Evolutionary conservation across 37 sponge, comb jelly and placozoan genomes (phyloP), one percentile per base, ranked within the genome.

Genomic region (Lycopodina hypogea): DNA sequence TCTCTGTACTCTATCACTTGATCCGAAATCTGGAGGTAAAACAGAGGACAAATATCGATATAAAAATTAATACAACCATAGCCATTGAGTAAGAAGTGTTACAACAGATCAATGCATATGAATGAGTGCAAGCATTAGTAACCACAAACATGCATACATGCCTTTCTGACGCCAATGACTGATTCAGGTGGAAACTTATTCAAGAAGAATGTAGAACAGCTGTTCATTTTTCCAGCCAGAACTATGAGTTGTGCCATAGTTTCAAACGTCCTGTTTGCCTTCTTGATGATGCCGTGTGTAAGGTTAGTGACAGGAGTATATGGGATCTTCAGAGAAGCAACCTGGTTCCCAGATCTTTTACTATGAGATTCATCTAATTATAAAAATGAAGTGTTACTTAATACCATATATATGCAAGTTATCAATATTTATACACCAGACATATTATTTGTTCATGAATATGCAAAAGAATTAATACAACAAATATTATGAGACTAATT

Each of bases 261-360:
- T 12, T 78, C 63, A 48, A 90, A 68, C 18, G 91, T 90, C 0
- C 82, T 60, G 80, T 86, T 86, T 0, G 91, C 91, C 34, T 57
- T 82, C 34, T 59, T 71, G 42, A 90, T 86, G 50, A 90, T 86
- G 35, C 70, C 69, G 19, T 32, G 35, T 18, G 80, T 79, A 0
- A 59, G 32, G 41, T 36, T 65, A 36, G 45, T 86, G 37, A 75
- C 29, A 18, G 92, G 88, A 57, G 92, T 48, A 68, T 72, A 92
- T 42, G 87, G 78, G 23, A 92, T 84, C 77, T 92, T 92, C 23
- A 87, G 84, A 21, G 82, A 70, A 15, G 8, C 9, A 45, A 45
- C 9, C 48, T 45, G 48, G 9, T 45, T 45, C 4, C 4, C 8
- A 12, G 48, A 45, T 9, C 9, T 45, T 4, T 45, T 45, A 9